A percentile compares a stretch with the other conserved stretches of the same genome.
phyloP scores from a whole-genome alignment of 2,888 invertebrate species.

The Ganaspis brasiliensis region DNA sequence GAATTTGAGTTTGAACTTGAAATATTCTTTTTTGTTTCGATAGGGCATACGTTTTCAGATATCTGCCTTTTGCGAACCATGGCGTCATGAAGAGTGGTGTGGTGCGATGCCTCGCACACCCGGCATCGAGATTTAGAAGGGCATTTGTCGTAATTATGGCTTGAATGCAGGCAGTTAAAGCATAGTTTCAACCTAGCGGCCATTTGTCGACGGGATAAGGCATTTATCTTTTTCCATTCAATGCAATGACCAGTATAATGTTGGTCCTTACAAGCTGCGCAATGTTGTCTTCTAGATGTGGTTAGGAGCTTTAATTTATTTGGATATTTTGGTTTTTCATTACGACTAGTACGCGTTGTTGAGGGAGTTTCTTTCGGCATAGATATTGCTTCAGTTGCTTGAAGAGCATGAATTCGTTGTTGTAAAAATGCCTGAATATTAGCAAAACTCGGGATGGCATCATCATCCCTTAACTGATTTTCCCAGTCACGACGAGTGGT shows the following conservation, averaged over 20 bases:
- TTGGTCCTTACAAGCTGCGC: neutral
- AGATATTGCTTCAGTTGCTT: neutral
- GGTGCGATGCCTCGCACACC: neutral
- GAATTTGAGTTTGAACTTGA: neutral
- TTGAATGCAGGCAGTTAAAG: neutral
- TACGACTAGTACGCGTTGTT: neutral
- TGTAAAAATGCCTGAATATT: neutral
- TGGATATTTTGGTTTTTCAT: neutral
- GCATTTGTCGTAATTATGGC: neutral
- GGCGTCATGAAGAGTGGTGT: neutral
- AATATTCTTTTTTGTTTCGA: neutral
- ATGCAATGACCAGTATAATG: neutral
- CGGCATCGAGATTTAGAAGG: neutral
- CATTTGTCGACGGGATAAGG: neutral
- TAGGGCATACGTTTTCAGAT: neutral
- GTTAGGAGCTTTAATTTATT: neutral
- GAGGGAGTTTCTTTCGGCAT: neutral
- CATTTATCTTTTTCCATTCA: neutral
- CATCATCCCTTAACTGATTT: neutral
- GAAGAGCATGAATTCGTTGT: neutral
- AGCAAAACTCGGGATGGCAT: neutral
- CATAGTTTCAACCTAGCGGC: neutral
- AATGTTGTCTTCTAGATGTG: neutral
- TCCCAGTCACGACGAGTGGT: too few species aligned
- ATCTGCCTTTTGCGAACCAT: neutral